A percentile compares a stretch with the other conserved stretches of the same genome.
phyloP scores from a whole-genome alignment of 2,797 vertebrate genomes.

The Echiichthys vipera region DNA sequence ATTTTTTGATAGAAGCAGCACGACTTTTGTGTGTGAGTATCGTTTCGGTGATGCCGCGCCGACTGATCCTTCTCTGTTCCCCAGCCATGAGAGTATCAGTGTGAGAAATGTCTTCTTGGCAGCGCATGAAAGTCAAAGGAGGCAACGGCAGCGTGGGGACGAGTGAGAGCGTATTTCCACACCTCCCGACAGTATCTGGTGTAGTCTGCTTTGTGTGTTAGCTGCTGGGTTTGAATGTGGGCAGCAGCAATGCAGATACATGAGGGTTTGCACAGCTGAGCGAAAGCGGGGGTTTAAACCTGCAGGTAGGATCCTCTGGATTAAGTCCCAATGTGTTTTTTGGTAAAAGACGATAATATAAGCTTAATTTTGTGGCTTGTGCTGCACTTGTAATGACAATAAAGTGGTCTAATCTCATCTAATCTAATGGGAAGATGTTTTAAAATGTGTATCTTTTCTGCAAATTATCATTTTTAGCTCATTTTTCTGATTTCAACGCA shows the following conservation, averaged over 20 bases:
- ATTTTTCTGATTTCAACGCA: neutral
- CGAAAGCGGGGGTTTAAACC: neutral
- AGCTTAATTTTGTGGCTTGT: neutral
- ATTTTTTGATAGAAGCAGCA: slow-evolving; percentile 7
- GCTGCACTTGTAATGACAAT: no score
- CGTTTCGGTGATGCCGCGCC: slow-evolving; percentile 21
- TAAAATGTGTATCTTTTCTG: no score
- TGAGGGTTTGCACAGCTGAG: neutral
- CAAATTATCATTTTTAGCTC: no score
- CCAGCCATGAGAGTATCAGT: slow-evolving; percentile 43
- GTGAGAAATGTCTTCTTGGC: slow-evolving; percentile 63
- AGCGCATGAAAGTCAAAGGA: slow-evolving; percentile 56
- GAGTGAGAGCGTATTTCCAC: slow-evolving; percentile 49
- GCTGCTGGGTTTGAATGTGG: slow-evolving; percentile 48
- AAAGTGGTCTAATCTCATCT: no score
- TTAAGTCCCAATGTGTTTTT: neutral
- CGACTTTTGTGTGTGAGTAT: slow-evolving; percentile 43
- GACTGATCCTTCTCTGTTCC: slow-evolving; percentile 45
- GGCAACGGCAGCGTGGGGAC: slow-evolving; percentile 17
- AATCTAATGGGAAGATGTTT: no score
- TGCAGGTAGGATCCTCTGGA: neutral
- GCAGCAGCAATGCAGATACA: slow-evolving; percentile 21
- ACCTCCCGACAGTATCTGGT: slow-evolving; percentile 59
- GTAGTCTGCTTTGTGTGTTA: slow-evolving; percentile 35
- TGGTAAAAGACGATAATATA: neutral